A percentile compares a stretch with the other conserved stretches of the same genome.
These are phyloP conservation scores for Prionailurus viverrinus DNA, from an alignment of 2,113 vertebrate species.

Conservation along the genomic window DNA sequence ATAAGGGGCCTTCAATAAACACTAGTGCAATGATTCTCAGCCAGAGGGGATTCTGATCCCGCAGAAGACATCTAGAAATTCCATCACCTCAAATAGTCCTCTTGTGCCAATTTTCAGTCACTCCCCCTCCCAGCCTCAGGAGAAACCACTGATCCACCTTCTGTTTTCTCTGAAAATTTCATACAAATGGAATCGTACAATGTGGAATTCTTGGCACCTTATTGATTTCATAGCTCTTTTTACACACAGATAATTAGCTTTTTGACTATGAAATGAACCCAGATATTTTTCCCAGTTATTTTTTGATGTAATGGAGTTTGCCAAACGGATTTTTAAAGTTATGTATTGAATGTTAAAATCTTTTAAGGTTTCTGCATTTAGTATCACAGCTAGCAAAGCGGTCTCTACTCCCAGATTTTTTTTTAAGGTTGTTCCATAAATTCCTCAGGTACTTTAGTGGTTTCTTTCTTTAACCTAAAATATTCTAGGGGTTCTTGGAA, in stretches of 20 bases:
- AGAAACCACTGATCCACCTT: background rate
- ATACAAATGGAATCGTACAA: background rate
- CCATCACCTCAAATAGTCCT: background rate
- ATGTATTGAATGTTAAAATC: background rate
- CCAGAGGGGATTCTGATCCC: background rate
- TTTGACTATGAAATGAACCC: background rate
- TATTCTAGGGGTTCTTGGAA: background rate
- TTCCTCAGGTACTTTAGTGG: background rate
- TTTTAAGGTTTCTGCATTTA: background rate
- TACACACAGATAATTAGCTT: background rate
- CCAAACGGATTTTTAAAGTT: background rate
- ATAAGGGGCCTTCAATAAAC: background rate
- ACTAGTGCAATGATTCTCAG: background rate
- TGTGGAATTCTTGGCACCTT: background rate
- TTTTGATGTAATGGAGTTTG: background rate
- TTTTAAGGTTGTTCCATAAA: background rate
- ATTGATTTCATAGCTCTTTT: background rate
- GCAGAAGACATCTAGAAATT: background rate
- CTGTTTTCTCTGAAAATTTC: background rate
- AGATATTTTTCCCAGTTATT: conserved; percentile 30
- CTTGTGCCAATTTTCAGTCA: background rate
- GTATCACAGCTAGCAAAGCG: background rate
- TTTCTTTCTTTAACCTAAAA: background rate
- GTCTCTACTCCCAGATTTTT: background rate
- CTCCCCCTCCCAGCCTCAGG: background rate